These are phyloP conservation scores for Willisornis vidua DNA, from an alignment of 2,113 vertebrate genomes.

Conservation along the genomic window DNA sequence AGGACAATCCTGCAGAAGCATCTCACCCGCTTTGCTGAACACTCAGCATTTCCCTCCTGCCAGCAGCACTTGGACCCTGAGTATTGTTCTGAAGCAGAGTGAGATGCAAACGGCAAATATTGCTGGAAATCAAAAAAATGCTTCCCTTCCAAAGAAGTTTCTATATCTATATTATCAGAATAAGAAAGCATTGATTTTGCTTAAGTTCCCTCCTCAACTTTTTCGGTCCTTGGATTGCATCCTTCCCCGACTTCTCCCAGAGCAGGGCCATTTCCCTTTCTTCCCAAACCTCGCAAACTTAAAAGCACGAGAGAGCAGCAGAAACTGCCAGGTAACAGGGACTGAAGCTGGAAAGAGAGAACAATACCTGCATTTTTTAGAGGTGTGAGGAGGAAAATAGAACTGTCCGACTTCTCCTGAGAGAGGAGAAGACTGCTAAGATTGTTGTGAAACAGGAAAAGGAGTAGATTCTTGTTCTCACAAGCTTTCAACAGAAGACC, in stretches of 20 bases:
- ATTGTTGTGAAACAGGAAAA: not conserved
- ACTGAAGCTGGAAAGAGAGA: not conserved
- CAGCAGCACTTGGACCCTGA: not conserved
- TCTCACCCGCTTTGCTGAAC: accelerated
- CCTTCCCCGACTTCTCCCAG: not conserved
- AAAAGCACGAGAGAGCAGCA: accelerated
- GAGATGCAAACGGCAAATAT: not conserved
- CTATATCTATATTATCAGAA: not conserved
- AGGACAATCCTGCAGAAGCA: not conserved
- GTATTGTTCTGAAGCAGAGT: not conserved
- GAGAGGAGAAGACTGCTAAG: not conserved
- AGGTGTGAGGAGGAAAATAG: not conserved
- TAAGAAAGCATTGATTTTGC: not conserved
- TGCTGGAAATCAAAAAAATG: not conserved
- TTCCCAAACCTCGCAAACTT: not conserved
- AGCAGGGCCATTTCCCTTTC: not conserved
- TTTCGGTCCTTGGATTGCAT: not conserved
- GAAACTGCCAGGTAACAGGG: not conserved
- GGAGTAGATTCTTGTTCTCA: not conserved
- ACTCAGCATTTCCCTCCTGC: not conserved
- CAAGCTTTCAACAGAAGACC: not conserved
- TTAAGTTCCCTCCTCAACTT: not conserved
- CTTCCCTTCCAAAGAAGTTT: not conserved
- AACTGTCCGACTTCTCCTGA: not conserved
- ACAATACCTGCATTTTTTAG: not conserved